A percentile compares a stretch with the other conserved stretches of the same genome.
Evolutionary conservation across 2,113 vertebrate genomes (phyloP).

Genomic region (Fulmarus glacialis): DNA sequence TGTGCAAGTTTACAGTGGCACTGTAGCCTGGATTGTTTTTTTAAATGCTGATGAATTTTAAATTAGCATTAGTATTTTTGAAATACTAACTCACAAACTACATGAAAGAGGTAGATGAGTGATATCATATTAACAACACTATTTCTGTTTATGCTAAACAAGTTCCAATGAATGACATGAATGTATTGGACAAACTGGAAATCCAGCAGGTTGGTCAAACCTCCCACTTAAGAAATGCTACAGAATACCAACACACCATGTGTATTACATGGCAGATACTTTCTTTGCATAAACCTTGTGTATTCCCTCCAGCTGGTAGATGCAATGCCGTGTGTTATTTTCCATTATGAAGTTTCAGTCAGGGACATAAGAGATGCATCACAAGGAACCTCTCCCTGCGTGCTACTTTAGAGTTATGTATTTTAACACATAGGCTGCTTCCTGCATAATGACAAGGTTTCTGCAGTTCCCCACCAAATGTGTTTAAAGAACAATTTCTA

Average conservation of each 20-base stretch:
- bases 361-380: background rate
- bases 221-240: background rate
- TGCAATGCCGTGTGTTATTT: fast-evolving
- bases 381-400: background rate
- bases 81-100: background rate
- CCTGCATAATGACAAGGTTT: fast-evolving
- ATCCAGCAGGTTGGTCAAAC: background rate
- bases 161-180: background rate
- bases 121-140: background rate
- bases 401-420: fast-evolving
- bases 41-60: background rate
- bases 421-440: background rate
- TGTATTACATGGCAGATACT: fast-evolving
- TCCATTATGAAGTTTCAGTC: background rate
- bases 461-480: background rate
- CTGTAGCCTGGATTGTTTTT: background rate
- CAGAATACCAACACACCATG: background rate
- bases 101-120: background rate
- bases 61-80: background rate
- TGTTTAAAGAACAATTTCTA: background rate
- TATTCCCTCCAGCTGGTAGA: background rate
- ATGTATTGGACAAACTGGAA: background rate
- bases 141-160: background rate
- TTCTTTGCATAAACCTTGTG: background rate
- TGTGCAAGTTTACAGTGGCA: background rate